phyloP scores from a whole-genome alignment of 1,140 invertebrate genomes.

The Periplaneta americana region DNA sequence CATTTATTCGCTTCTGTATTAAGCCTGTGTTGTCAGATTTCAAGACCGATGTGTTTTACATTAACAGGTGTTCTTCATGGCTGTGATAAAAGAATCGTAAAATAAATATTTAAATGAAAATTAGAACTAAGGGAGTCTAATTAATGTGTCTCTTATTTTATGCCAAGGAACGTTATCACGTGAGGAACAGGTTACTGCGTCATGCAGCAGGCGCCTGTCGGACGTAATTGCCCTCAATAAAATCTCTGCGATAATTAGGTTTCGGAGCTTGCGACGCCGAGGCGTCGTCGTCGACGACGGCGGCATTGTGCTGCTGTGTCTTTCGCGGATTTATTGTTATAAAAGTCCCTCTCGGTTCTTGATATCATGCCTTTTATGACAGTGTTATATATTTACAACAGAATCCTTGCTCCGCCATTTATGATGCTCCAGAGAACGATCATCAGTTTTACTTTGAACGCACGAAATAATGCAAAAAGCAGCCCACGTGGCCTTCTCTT shows the following conservation, averaged over 20 bases:
- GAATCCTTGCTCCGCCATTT: background rate
- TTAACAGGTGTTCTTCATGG: background rate
- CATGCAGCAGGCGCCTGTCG: background rate
- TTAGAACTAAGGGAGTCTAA: background rate
- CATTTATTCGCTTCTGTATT: too few species aligned
- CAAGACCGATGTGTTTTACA: too few species aligned
- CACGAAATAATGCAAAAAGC: background rate
- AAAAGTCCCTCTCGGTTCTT: background rate
- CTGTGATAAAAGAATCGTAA: background rate
- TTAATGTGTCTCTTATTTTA: background rate
- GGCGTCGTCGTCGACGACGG: background rate
- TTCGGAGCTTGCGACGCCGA: background rate
- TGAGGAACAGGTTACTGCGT: background rate
- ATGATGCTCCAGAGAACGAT: background rate
- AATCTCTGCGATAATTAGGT: background rate
- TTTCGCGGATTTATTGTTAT: background rate
- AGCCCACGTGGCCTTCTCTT: background rate
- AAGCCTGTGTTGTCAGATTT: too few species aligned
- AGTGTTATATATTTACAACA: background rate
- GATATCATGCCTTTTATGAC: background rate
- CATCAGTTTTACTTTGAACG: background rate
- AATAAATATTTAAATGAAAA: background rate
- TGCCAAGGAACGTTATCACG: background rate
- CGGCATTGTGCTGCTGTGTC: background rate
- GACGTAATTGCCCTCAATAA: background rate